phyloP scores from a whole-genome alignment of 2,888 invertebrate species.

The Hyppa rectilinea region DNA sequence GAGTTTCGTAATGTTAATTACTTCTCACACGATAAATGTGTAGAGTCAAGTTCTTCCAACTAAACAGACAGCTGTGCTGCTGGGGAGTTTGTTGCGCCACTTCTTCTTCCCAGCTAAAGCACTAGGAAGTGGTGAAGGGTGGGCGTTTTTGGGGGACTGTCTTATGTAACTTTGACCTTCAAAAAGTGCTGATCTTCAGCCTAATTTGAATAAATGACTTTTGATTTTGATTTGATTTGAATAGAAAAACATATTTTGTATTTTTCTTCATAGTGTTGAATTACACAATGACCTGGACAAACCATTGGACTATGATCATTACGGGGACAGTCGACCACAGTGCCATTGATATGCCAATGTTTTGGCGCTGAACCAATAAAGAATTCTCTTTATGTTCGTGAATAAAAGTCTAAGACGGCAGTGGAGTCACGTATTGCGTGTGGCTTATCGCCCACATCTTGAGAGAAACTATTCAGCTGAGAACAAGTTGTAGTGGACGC shows the following conservation, averaged over 20 bases:
- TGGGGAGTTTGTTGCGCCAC: too few relatives aligned
- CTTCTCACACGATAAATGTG: too few relatives aligned
- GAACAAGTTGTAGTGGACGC: neutral
- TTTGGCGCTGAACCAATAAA: constrained; percentile 1
- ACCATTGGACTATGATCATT: neutral
- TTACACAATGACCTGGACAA: constrained; percentile 5
- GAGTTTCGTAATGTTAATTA: too few relatives aligned
- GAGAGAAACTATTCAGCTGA: constrained; percentile 15
- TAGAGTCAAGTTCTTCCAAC: too few relatives aligned
- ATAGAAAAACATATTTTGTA: neutral
- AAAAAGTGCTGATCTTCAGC: too few relatives aligned
- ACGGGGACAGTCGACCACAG: neutral
- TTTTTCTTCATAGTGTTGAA: neutral
- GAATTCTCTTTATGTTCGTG: constrained; percentile 14
- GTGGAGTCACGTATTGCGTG: constrained; percentile 22
- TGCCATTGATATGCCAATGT: neutral
- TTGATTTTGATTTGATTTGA: too few relatives aligned
- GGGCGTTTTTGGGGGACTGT: too few relatives aligned
- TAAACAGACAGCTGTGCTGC: too few relatives aligned
- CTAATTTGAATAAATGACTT: too few relatives aligned
- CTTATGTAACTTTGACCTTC: too few relatives aligned
- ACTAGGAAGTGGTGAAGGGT: too few relatives aligned
- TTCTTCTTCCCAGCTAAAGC: too few relatives aligned
- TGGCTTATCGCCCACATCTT: constrained; percentile 1
- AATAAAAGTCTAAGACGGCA: neutral